A percentile compares a stretch with the other conserved stretches of the same genome.
Conservation (phyloP, 1,140 invertebrate genomes). For the Drosophila malerkotliana region DNA sequence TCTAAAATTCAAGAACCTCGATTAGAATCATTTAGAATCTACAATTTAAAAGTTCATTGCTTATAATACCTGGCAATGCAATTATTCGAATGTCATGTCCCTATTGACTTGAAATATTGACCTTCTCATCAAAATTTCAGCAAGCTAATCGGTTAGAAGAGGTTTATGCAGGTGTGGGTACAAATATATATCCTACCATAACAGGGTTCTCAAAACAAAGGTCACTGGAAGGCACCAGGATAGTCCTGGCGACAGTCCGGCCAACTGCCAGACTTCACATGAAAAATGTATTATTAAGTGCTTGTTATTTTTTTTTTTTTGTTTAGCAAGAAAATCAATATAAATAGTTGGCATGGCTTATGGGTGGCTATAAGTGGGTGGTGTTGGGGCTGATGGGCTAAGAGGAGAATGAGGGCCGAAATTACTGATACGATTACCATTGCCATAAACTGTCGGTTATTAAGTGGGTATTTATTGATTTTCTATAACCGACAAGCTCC, state of each 20-base stretch:
- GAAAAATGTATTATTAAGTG: conserved; percentile 47
- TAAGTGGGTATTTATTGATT: conserved; percentile 50
- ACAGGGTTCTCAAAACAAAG: not conserved
- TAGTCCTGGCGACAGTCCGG: not conserved
- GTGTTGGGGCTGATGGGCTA: not conserved
- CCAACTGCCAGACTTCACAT: conserved; percentile 39
- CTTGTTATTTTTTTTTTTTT: conserved; percentile 2
- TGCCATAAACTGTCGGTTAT: conserved; percentile 38
- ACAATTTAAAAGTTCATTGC: not conserved
- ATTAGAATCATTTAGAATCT: no score
- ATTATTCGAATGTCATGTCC: not conserved
- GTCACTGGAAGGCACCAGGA: conserved; percentile 7
- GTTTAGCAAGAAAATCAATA: conserved; percentile 41
- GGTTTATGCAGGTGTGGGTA: not conserved
- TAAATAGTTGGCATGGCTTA: not conserved
- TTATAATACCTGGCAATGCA: not conserved
- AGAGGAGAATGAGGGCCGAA: not conserved
- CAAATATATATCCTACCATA: no score
- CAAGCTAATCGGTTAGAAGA: not conserved
- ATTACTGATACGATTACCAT: conserved; percentile 43
- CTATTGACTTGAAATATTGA: not conserved
- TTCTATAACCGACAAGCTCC: conserved; percentile 10
- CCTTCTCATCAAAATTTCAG: not conserved
- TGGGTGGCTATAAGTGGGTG: not conserved
- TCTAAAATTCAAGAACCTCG: no score